A percentile compares a stretch with the other conserved stretches of the same genome.
Conservation (phyloP, 2,113 vertebrate genomes). For the Atrichornis clamosus region DNA sequence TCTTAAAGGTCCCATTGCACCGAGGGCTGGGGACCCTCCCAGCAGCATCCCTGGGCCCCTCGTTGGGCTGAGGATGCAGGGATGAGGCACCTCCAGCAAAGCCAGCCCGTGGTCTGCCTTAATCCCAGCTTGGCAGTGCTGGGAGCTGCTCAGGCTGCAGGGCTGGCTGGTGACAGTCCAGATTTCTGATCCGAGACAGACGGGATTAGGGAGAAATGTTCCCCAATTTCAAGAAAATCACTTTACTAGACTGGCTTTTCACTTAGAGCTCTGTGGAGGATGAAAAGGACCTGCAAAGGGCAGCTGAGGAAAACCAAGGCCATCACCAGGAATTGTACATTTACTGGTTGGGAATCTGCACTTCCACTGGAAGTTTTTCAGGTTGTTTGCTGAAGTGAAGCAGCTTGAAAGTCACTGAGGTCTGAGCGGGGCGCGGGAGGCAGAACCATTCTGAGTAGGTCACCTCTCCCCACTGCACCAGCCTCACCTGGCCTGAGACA, state of each 20-base stretch:
- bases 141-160: neutral
- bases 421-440: accelerated
- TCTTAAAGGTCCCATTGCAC: conserved; percentile 1
- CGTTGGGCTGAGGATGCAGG: accelerated
- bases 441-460: neutral
- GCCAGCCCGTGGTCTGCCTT: neutral
- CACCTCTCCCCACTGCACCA: neutral
- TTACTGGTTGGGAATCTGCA: neutral
- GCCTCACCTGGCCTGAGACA: accelerated
- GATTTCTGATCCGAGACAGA: neutral
- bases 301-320: neutral
- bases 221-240: neutral
- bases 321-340: neutral
- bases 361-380: neutral
- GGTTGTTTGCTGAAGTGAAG: neutral
- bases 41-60: neutral
- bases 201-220: neutral
- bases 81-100: neutral
- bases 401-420: neutral
- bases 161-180: neutral
- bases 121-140: neutral
- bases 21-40: neutral
- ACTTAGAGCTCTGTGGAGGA: neutral
- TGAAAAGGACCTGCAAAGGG: neutral
- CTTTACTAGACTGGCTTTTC: neutral